These are phyloP conservation scores for Euzophera pinguis DNA, from an alignment of 2,888 invertebrate species.

Conservation along the genomic window DNA sequence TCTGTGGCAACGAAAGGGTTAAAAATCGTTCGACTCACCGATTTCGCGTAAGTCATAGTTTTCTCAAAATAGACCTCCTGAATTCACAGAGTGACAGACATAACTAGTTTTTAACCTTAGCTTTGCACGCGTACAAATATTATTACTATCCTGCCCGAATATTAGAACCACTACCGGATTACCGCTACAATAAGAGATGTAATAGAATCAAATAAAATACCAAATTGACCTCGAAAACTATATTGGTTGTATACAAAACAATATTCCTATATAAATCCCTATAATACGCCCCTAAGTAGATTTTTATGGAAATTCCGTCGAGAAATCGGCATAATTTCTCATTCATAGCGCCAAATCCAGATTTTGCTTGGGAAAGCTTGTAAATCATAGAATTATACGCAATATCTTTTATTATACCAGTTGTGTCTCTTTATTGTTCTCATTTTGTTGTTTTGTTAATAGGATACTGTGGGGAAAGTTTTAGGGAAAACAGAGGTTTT, in stretches of 20 bases:
- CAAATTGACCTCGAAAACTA: background rate
- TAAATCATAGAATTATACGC: conserved; percentile 23
- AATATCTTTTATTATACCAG: conserved; percentile 20
- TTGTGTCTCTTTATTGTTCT: conserved; percentile 1
- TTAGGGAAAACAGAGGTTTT: background rate
- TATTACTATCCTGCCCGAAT: too few species aligned
- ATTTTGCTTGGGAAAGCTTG: conserved; percentile 20
- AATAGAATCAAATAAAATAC: background rate
- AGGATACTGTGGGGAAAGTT: background rate
- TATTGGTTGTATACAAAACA: conserved; percentile 4
- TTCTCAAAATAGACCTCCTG: too few species aligned
- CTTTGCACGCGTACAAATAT: too few species aligned
- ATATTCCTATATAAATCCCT: conserved; percentile 27
- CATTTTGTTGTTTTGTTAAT: background rate
- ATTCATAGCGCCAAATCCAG: conserved; percentile 37
- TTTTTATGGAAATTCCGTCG: conserved; percentile 39
- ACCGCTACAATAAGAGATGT: too few species aligned
- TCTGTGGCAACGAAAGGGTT: too few species aligned
- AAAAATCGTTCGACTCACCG: too few species aligned
- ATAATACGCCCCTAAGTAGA: conserved; percentile 32
- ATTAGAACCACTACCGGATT: too few species aligned
- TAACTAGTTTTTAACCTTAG: too few species aligned
- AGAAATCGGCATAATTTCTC: conserved; percentile 32
- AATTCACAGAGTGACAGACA: too few species aligned
- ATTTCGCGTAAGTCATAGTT: too few species aligned